Evolutionary conservation across 2,888 invertebrate genomes (phyloP).

Genomic region (Embidobia sp.): DNA sequence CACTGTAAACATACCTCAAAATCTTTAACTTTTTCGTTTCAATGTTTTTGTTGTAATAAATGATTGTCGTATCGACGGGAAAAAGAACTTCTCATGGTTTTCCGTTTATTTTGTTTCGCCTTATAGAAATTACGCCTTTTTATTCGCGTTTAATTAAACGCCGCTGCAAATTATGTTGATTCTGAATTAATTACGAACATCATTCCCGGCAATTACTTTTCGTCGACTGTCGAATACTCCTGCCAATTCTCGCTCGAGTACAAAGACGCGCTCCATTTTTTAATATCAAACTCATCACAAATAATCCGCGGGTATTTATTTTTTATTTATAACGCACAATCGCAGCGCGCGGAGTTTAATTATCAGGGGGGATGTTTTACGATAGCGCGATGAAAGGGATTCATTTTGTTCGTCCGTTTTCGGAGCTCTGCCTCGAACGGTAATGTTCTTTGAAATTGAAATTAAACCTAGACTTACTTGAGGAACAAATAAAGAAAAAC

Average conservation of each 20-base stretch:
- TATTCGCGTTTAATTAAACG: too few species aligned
- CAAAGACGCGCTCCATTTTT: constrained; percentile 24
- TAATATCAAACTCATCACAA: constrained; percentile 26
- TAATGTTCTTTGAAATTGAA: constrained; percentile 19
- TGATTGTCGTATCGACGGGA: too few species aligned
- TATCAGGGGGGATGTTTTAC: constrained; percentile 34
- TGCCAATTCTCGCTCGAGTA: constrained; percentile 18
- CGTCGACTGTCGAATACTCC: constrained; percentile 10
- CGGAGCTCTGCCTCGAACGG: constrained; percentile 1
- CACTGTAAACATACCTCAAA: too few species aligned
- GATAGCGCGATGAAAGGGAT: constrained; percentile 29
- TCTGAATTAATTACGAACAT: constrained; percentile 31
- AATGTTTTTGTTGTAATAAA: too few species aligned
- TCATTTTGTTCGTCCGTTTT: constrained; percentile 20
- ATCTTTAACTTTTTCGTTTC: too few species aligned
- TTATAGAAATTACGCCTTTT: too few species aligned
- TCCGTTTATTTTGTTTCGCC: too few species aligned
- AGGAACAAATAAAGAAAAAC: too few species aligned
- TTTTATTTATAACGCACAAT: constrained; percentile 37
- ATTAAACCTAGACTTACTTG: constrained; percentile 9
- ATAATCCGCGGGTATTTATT: constrained; percentile 31
- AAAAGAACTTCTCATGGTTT: too few species aligned
- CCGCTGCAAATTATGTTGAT: too few species aligned
- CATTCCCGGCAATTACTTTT: constrained; percentile 28
- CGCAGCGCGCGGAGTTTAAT: constrained; percentile 12